phyloP scores from a whole-genome alignment of 2,113 vertebrate genomes.

The Guaruba guarouba region DNA sequence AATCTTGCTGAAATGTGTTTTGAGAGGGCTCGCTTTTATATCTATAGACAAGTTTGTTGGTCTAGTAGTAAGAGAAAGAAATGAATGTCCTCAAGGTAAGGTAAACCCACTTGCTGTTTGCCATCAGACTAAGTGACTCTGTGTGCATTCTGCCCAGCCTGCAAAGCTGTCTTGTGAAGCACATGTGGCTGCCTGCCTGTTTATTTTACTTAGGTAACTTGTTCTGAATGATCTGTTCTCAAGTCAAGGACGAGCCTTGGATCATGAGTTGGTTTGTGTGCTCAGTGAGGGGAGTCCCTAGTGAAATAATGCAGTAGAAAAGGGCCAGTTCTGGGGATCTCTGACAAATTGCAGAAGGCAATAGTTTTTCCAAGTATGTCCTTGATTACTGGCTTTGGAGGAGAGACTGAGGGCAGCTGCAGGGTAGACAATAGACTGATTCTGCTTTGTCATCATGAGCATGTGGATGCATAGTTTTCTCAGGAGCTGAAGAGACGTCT shows the following conservation, averaged over 20 bases:
- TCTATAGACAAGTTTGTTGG: background rate
- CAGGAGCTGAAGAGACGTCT: background rate
- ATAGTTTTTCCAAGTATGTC: background rate
- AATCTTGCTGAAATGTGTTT: background rate
- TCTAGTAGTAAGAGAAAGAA: background rate
- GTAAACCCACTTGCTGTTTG: background rate
- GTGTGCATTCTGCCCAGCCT: background rate
- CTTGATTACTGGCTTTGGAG: slow-evolving; percentile 18
- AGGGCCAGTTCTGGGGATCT: background rate
- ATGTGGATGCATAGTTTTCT: background rate
- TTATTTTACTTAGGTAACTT: background rate
- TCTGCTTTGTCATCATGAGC: slow-evolving; percentile 48
- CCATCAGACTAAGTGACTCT: background rate
- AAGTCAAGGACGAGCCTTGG: background rate
- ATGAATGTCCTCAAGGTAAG: background rate
- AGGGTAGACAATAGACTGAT: background rate
- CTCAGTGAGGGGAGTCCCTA: background rate
- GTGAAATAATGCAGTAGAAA: background rate
- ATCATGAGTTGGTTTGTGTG: background rate
- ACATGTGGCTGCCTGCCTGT: background rate
- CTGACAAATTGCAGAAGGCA: background rate
- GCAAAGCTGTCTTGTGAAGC: background rate
- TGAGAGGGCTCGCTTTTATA: background rate
- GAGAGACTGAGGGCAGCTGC: background rate
- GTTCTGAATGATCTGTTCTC: background rate